These are phyloP conservation scores for Erebia palarica DNA, from an alignment of 2,888 invertebrate species.

Conservation along the genomic window DNA sequence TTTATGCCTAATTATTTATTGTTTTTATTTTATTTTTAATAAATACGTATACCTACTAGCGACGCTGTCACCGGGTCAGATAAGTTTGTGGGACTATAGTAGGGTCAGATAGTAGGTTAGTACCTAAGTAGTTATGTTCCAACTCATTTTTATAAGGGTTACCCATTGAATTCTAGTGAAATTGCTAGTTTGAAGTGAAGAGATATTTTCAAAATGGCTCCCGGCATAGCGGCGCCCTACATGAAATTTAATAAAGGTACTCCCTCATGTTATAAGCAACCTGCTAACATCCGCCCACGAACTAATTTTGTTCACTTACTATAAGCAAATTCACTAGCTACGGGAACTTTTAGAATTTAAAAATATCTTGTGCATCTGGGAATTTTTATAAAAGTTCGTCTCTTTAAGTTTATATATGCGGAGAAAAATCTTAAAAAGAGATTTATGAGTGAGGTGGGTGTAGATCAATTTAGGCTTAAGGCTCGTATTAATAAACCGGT, in stretches of 20 bases:
- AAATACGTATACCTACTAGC: no score
- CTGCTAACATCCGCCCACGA: constrained; percentile 12
- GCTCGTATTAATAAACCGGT: no score
- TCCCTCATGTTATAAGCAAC: not conserved
- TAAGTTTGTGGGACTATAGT: no score
- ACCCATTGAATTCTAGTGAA: not conserved
- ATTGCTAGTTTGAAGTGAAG: not conserved
- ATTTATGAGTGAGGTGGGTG: not conserved
- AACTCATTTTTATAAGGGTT: no score
- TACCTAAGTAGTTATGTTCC: no score
- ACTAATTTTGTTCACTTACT: constrained; percentile 30
- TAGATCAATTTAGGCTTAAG: no score
- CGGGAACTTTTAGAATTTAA: constrained; percentile 12
- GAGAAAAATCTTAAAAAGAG: not conserved
- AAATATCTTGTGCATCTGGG: not conserved
- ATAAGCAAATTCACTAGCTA: constrained; percentile 26
- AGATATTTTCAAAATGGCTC: constrained; percentile 11
- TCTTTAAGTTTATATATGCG: not conserved
- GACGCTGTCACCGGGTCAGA: no score
- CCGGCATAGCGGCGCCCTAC: constrained; percentile 1
- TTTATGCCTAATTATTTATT: no score
- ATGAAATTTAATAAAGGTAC: constrained; percentile 19
- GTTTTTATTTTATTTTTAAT: no score
- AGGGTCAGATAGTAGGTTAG: no score
- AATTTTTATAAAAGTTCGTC: constrained; percentile 1